These are phyloP conservation scores for Micrasema minimum DNA, from an alignment of 1,140 invertebrate species.

Conservation along the genomic window DNA sequence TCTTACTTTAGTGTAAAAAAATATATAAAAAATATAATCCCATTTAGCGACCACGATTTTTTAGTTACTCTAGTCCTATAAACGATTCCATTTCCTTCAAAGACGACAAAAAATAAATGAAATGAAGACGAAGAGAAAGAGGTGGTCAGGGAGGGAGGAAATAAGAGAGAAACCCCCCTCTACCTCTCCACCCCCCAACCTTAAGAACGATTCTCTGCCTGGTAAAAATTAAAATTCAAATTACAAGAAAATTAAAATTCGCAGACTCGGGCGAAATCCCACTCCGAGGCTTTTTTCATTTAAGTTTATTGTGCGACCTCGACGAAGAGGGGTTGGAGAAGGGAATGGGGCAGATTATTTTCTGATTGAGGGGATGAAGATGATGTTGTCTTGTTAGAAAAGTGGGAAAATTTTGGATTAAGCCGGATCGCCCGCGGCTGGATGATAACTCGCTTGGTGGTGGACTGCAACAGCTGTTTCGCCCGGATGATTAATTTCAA, in stretches of 20 bases:
- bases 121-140: constrained; percentile 50
- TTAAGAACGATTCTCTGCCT: constrained; percentile 50
- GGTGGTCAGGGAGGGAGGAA: constrained; percentile 33
- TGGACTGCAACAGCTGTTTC: too few relatives aligned
- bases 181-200: constrained; percentile 6
- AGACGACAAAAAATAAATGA: constrained; percentile 48
- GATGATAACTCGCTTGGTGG: too few relatives aligned
- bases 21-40: too few relatives aligned
- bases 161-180: constrained; percentile 6
- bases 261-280: constrained; percentile 48
- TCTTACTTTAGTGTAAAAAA: too few relatives aligned
- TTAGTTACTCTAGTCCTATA: too few relatives aligned
- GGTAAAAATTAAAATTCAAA: constrained; percentile 55
- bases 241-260: constrained; percentile 55
- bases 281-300: constrained; percentile 45
- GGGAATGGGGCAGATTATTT: constrained; percentile 10
- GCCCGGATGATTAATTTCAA: too few relatives aligned
- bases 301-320: constrained; percentile 45
- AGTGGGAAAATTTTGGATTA: too few relatives aligned
- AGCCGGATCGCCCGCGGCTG: too few relatives aligned
- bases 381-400: constrained; percentile 13
- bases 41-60: too few relatives aligned
- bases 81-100: not conserved
- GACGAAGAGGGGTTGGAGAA: not conserved
- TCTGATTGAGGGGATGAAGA: constrained; percentile 23